A percentile compares a stretch with the other conserved stretches of the same genome.
Evolutionary conservation across 2,888 invertebrate genomes (phyloP).

Genomic region (Tenthredo amoena): DNA sequence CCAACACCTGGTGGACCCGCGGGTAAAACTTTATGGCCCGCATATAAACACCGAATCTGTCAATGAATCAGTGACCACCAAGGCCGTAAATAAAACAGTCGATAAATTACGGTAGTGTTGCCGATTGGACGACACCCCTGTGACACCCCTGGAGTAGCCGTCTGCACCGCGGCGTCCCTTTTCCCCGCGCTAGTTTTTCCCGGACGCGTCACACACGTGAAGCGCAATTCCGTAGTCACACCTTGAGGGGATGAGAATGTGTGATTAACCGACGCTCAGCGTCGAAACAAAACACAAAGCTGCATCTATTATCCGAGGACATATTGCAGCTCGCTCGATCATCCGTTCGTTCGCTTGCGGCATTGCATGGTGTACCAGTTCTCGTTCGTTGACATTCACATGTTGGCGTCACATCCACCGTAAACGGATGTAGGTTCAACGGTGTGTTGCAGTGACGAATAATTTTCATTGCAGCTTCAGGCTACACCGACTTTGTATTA

Average conservation of each 20-base stretch:
- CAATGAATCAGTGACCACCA: conserved; percentile 63
- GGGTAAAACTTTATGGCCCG: conserved; percentile 61
- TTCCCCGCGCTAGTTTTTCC: conserved; percentile 4
- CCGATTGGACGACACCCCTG: conserved; percentile 61
- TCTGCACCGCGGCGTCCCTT: background rate
- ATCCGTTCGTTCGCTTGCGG: conserved; percentile 1
- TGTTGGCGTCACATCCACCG: conserved; percentile 10
- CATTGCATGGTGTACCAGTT: background rate
- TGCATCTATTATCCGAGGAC: conserved; percentile 49
- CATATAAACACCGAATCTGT: conserved; percentile 63
- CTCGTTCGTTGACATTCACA: conserved; percentile 25
- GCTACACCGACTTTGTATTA: conserved; percentile 36
- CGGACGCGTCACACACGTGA: conserved; percentile 12
- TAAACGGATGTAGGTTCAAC: background rate
- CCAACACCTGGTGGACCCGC: conserved; percentile 48
- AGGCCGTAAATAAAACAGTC: conserved; percentile 64
- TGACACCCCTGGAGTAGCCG: conserved; percentile 49
- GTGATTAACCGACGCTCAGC: conserved; percentile 62
- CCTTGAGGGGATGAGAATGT: conserved; percentile 43
- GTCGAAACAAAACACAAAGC: conserved; percentile 54
- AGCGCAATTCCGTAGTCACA: conserved; percentile 4
- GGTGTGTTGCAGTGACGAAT: conserved; percentile 11
- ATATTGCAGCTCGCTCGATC: conserved; percentile 45
- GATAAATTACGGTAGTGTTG: conserved; percentile 62
- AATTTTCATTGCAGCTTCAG: conserved; percentile 26